Conservation (phyloP, 2,113 vertebrate genomes). For the Apeltes quadracus region DNA sequence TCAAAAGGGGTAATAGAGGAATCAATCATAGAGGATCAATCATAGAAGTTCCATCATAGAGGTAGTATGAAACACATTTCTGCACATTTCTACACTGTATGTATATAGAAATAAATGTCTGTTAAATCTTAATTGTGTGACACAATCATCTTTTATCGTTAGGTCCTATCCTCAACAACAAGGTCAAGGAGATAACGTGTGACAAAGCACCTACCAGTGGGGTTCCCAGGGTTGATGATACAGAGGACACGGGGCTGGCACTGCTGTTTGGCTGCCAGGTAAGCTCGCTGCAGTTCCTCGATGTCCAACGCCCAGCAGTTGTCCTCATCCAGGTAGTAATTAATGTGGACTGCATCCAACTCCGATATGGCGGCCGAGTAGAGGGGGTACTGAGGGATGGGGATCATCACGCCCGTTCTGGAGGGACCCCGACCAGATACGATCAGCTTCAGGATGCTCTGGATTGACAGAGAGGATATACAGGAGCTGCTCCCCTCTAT, state of each 20-base stretch:
- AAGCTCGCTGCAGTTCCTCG: constrained; percentile 76
- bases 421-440: constrained; percentile 71
- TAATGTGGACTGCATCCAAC: constrained; percentile 78
- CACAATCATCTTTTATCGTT: background rate
- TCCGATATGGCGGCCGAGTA: constrained; percentile 85
- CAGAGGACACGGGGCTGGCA: constrained; percentile 83
- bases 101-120: no score
- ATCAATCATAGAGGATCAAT: no score
- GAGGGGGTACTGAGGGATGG: constrained; percentile 88
- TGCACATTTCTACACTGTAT: no score
- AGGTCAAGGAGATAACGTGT: no score
- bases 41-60: no score
- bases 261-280: constrained; percentile 66
- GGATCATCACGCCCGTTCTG: constrained; percentile 83
- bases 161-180: background rate
- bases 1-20: no score
- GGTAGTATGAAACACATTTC: no score
- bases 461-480: background rate
- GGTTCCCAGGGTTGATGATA: constrained; percentile 87
- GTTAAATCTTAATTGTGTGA: background rate
- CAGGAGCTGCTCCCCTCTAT: background rate
- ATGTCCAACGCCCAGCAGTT: constrained; percentile 81
- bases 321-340: constrained; percentile 86
- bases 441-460: constrained; percentile 85
- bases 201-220: constrained; percentile 77